Evolutionary conservation across 2,888 invertebrate genomes (phyloP).

Genomic region (Beris morrisii): DNA sequence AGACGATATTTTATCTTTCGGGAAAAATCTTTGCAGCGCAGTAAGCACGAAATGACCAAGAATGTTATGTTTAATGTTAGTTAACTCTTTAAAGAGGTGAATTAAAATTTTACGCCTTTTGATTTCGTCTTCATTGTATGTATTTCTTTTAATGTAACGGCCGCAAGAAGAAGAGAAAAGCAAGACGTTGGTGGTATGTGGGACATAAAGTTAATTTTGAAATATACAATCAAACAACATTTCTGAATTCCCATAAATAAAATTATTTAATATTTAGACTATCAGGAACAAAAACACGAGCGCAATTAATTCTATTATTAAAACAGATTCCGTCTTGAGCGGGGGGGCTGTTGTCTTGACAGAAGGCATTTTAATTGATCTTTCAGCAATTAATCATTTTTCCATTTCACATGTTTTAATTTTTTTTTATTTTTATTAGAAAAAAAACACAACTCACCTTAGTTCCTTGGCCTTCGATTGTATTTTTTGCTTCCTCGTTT

Average conservation of each 20-base stretch:
- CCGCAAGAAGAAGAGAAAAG: neutral
- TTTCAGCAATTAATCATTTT: constrained; percentile 16
- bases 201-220: neutral
- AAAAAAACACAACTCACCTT: too few species aligned
- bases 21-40: constrained; percentile 30
- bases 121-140: constrained; percentile 20
- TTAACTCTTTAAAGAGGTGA: constrained; percentile 21
- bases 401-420: neutral
- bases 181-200: neutral
- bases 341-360: neutral
- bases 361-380: neutral
- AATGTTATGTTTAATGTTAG: constrained; percentile 26
- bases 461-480: neutral
- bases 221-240: neutral
- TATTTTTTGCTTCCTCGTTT: neutral
- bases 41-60: constrained; percentile 25
- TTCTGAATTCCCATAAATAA: constrained; percentile 7
- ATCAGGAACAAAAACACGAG: neutral
- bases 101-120: constrained; percentile 32
- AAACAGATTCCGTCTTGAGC: neutral
- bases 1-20: neutral
- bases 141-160: constrained; percentile 7
- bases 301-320: constrained; percentile 17
- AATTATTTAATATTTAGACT: constrained; percentile 6
- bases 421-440: neutral